Evolutionary conservation across 2,113 vertebrate genomes (phyloP).

Genomic region (Eleginops maclovinus): DNA sequence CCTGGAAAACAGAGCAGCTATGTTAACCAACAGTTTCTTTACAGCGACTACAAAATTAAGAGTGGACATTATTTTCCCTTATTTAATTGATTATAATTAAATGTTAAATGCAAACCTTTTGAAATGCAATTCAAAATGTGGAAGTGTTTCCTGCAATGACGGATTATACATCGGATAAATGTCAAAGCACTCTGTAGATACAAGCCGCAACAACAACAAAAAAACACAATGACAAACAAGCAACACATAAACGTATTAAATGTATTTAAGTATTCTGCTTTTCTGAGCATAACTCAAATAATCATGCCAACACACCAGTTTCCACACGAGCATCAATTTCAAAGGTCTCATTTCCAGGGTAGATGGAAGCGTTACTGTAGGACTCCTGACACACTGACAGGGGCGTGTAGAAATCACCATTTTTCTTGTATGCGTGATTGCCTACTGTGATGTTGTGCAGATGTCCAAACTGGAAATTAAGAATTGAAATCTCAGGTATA

Average conservation of each 20-base stretch:
- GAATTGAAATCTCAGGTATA: background rate
- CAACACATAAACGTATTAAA: background rate
- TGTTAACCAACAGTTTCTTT: background rate
- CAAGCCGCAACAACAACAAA: background rate
- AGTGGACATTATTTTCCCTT: background rate
- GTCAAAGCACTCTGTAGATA: conserved; percentile 87
- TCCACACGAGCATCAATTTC: conserved; percentile 91
- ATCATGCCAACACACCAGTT: conserved; percentile 81
- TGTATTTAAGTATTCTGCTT: background rate
- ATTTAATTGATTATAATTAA: background rate
- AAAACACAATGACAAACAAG: background rate
- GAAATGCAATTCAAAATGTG: conserved; percentile 90
- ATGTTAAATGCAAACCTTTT: conserved; percentile 84
- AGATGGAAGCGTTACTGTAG: conserved; percentile 89
- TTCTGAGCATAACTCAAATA: background rate
- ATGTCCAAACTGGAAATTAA: conserved; percentile 84
- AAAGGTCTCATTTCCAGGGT: conserved; percentile 91
- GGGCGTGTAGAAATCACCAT: conserved; percentile 75
- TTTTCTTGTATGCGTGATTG: conserved; percentile 91
- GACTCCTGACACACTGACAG: conserved; percentile 90
- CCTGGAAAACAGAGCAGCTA: conserved; percentile 77
- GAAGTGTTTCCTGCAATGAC: conserved; percentile 55
- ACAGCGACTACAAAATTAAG: background rate
- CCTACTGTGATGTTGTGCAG: conserved; percentile 89
- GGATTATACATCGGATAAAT: conserved; percentile 79